A percentile compares a stretch with the other conserved stretches of the same genome.
phyloP scores from a whole-genome alignment of 2,888 invertebrate genomes.

The Capitulum mitella region DNA sequence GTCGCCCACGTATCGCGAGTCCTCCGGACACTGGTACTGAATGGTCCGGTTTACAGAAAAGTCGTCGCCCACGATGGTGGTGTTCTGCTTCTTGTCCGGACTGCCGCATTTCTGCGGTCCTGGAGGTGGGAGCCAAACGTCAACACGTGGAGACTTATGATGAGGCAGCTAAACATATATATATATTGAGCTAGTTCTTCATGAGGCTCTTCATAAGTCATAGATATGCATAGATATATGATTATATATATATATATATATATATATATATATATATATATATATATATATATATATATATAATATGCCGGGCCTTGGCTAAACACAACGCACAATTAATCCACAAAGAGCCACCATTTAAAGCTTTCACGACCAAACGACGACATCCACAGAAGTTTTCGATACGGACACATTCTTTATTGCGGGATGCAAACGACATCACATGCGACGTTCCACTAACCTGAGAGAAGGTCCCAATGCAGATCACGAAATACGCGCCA shows the following conservation, averaged over 20 bases:
- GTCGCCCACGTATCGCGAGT: constrained; percentile 67
- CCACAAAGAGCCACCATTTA: too few relatives aligned
- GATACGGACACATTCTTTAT: too few relatives aligned
- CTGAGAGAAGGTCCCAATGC: too few relatives aligned
- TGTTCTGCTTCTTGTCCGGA: constrained; percentile 74
- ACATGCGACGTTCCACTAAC: too few relatives aligned
- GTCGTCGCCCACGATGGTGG: constrained; percentile 53
- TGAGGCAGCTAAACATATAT: neutral
- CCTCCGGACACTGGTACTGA: constrained; percentile 68
- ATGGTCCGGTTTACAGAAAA: neutral
- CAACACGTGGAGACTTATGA: neutral
- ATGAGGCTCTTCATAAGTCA: neutral
- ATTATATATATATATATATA: neutral
- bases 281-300: neutral
- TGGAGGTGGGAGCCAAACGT: constrained; percentile 42
- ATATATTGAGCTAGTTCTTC: neutral
- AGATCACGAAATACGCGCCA: too few relatives aligned
- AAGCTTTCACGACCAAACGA: too few relatives aligned
- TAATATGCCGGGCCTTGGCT: too few relatives aligned
- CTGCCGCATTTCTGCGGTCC: constrained; percentile 79
- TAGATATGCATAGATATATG: neutral
- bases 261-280: too few relatives aligned
- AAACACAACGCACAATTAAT: too few relatives aligned
- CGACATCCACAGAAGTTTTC: too few relatives aligned
- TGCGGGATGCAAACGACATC: too few relatives aligned